Conservation (phyloP, 2,113 vertebrate genomes). For the Gobio gobio region DNA sequence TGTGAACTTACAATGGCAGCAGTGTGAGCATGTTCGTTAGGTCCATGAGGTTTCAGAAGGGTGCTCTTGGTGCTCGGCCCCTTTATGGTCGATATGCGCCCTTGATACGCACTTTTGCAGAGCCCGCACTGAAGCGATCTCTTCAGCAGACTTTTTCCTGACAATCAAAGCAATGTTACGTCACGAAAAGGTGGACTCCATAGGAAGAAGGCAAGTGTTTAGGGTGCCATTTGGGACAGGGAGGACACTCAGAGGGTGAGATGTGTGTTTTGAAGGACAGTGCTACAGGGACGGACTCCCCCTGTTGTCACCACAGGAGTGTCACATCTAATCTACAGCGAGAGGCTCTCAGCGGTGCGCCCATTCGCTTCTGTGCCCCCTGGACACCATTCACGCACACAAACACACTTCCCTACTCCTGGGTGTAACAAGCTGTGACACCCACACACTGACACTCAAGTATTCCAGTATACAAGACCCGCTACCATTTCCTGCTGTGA, state of each 20-base stretch:
- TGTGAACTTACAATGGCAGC: too few species aligned
- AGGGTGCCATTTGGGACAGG: too few species aligned
- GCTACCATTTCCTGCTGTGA: background rate
- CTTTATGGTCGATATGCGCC: too few species aligned
- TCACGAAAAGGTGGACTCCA: too few species aligned
- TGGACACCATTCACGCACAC: background rate
- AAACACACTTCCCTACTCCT: conserved; percentile 17
- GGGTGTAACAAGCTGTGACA: conserved; percentile 10
- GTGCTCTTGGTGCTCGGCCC: too few species aligned
- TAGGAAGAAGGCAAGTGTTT: too few species aligned
- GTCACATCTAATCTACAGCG: conserved; percentile 23
- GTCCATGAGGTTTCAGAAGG: too few species aligned
- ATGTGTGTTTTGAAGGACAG: background rate
- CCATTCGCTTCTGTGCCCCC: background rate
- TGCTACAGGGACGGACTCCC: background rate
- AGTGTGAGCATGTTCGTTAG: too few species aligned
- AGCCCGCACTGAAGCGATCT: too few species aligned
- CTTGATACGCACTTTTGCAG: too few species aligned
- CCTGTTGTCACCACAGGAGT: conserved; percentile 18
- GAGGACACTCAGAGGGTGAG: background rate
- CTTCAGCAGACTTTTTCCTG: too few species aligned
- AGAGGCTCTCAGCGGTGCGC: background rate
- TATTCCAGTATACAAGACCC: background rate
- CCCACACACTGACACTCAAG: conserved; percentile 10
- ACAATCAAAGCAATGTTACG: too few species aligned